Conservation (phyloP, 1,140 invertebrate genomes). For the Drosophila ercepeae region DNA sequence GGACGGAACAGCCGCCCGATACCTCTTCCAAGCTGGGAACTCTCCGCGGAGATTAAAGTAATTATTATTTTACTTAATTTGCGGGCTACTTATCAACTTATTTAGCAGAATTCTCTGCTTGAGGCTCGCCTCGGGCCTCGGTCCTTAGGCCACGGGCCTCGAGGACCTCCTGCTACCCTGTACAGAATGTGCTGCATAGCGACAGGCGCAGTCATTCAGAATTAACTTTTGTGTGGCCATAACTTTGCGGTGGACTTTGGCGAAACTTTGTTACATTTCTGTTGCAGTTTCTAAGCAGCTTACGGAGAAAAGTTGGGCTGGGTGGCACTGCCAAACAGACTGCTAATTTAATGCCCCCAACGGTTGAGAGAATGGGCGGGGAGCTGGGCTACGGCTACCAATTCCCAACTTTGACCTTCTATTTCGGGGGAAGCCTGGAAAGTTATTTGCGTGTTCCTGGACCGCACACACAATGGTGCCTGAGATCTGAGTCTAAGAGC, state of each 20-base stretch:
- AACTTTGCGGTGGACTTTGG: conserved; percentile 58
- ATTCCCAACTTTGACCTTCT: conserved; percentile 45
- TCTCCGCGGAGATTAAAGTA: not conserved
- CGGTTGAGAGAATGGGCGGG: not conserved
- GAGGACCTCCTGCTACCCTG: conserved; percentile 8
- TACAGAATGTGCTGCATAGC: conserved; percentile 49
- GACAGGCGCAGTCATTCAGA: conserved; percentile 37
- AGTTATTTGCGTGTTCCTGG: conserved; percentile 51
- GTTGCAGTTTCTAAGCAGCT: conserved; percentile 53
- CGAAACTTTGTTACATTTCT: conserved; percentile 65
- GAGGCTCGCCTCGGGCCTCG: not conserved
- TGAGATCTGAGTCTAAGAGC: conserved; percentile 1
- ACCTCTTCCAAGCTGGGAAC: not conserved
- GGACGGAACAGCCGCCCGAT: not conserved
- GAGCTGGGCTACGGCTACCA: too few species aligned
- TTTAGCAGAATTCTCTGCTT: not conserved
- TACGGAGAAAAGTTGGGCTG: conserved; percentile 33
- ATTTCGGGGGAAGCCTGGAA: conserved; percentile 16
- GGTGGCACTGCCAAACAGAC: conserved; percentile 25
- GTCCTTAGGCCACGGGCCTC: not conserved
- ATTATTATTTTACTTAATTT: not conserved
- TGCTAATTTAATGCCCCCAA: conserved; percentile 49
- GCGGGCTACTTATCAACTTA: too few species aligned
- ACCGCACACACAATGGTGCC: conserved; percentile 37
- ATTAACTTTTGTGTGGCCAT: conserved; percentile 64